Evolutionary conservation across 1,140 invertebrate genomes (phyloP).

Genomic region (Sitobion miscanthi): DNA sequence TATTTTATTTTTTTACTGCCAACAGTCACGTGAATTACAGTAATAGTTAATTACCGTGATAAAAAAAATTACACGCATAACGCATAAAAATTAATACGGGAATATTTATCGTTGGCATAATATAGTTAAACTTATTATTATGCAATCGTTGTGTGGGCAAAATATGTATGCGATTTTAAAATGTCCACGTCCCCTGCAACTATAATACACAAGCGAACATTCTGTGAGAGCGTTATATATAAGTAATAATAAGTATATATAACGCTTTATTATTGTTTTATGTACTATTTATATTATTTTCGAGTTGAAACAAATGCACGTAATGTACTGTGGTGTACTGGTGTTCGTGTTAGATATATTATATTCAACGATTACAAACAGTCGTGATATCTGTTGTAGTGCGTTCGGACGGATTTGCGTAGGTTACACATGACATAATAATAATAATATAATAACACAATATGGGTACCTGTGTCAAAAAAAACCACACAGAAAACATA

Average conservation of each 20-base stretch:
- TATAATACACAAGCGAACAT: not conserved
- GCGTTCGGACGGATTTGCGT: not conserved
- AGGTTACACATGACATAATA: not conserved
- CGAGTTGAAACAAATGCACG: not conserved
- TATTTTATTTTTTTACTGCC: not conserved
- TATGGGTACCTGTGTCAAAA: not conserved
- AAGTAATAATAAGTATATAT: not conserved
- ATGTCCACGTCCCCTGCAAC: not conserved
- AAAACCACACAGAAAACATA: not conserved
- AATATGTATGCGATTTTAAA: not conserved
- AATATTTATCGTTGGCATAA: not conserved
- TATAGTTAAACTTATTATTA: slow-evolving; percentile 1
- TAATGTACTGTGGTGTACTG: not conserved
- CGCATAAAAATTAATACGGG: not conserved
- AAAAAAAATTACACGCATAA: not conserved
- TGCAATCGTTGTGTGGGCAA: not conserved
- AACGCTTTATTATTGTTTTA: not conserved
- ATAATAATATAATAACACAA: not conserved
- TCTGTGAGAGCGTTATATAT: not conserved
- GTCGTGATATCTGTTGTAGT: not conserved
- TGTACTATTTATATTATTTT: not conserved
- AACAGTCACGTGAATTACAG: not conserved
- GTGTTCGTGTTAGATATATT: not conserved
- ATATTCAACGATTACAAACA: not conserved
- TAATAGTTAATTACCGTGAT: not conserved